A percentile compares a stretch with the other conserved stretches of the same genome.
Evolutionary conservation across 2,797 vertebrate genomes (phyloP).

Genomic region (Pteropus rufus): DNA sequence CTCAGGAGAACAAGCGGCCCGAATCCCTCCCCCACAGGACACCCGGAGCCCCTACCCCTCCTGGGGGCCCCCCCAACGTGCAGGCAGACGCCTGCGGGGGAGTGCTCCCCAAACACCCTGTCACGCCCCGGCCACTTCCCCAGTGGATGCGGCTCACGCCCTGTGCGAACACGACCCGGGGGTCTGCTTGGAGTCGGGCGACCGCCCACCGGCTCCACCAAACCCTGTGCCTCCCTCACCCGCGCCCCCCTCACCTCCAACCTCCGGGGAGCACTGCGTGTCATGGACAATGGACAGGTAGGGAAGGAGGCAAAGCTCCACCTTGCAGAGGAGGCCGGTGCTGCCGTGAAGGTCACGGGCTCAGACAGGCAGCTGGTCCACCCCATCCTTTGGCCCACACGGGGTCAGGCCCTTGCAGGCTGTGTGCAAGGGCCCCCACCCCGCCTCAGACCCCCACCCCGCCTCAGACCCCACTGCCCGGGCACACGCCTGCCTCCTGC

Average conservation of each 20-base stretch:
- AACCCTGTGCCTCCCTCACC: background rate
- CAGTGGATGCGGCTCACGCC: background rate
- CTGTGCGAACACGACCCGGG: fast-evolving
- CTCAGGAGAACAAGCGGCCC: background rate
- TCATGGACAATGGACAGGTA: fast-evolving
- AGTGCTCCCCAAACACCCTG: too few species aligned
- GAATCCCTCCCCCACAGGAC: background rate
- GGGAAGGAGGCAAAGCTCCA: fast-evolving
- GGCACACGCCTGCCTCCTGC: too few species aligned
- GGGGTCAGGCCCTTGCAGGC: background rate
- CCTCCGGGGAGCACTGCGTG: fast-evolving
- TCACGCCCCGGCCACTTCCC: background rate
- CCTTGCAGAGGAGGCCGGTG: too few species aligned
- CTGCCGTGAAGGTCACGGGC: background rate
- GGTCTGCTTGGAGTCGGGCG: fast-evolving
- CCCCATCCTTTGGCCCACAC: background rate
- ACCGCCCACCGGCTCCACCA: background rate
- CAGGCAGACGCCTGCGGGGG: background rate
- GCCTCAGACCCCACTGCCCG: fast-evolving
- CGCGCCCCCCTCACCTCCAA: too few species aligned
- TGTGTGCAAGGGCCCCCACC: fast-evolving
- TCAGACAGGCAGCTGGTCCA: fast-evolving
- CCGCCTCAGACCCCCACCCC: fast-evolving
- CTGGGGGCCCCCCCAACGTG: background rate
- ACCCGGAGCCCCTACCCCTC: background rate